Evolutionary conservation across 2,888 invertebrate genomes (phyloP).

Genomic region (Psylliodes chrysocephalus): DNA sequence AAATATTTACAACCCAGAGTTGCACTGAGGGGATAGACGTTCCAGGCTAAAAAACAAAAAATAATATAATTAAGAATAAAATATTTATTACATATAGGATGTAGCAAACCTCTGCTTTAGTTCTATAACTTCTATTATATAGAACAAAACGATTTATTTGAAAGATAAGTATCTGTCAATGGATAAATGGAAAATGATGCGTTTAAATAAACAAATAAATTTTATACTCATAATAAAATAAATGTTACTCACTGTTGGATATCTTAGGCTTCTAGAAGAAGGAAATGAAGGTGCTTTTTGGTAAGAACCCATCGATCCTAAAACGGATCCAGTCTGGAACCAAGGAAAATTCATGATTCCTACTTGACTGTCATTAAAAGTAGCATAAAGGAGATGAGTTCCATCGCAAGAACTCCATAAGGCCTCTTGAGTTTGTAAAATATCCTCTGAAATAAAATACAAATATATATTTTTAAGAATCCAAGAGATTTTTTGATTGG

Average conservation of each 20-base stretch:
- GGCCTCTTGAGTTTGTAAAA: conserved; percentile 82
- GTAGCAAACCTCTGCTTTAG: no score
- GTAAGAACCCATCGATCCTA: conserved; percentile 69
- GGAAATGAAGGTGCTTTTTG: conserved; percentile 73
- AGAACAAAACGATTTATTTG: no score
- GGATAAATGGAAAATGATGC: no score
- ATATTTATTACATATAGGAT: no score
- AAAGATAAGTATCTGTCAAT: no score
- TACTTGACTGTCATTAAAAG: conserved; percentile 85
- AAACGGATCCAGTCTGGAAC: conserved; percentile 73
- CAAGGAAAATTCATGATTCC: conserved; percentile 83
- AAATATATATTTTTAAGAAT: no score
- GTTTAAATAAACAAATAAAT: no score
- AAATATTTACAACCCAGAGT: conserved; percentile 83
- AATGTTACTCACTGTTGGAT: conserved; percentile 76
- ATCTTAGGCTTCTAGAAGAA: conserved; percentile 80
- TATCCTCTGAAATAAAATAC: conserved; percentile 78
- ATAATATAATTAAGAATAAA: no score
- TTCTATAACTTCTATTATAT: no score
- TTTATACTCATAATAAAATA: neutral
- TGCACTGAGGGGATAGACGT: conserved; percentile 86
- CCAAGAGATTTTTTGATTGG: no score
- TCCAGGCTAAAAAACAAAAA: conserved; percentile 79
- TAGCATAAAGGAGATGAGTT: conserved; percentile 83
- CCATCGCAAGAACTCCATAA: conserved; percentile 90